Percentiles rank a stretch among this genome's conserved stretches.
These are phyloP conservation scores for Rhabdomys dilectus DNA, from an alignment of 2,113 vertebrate genomes.

Conservation along the genomic window DNA sequence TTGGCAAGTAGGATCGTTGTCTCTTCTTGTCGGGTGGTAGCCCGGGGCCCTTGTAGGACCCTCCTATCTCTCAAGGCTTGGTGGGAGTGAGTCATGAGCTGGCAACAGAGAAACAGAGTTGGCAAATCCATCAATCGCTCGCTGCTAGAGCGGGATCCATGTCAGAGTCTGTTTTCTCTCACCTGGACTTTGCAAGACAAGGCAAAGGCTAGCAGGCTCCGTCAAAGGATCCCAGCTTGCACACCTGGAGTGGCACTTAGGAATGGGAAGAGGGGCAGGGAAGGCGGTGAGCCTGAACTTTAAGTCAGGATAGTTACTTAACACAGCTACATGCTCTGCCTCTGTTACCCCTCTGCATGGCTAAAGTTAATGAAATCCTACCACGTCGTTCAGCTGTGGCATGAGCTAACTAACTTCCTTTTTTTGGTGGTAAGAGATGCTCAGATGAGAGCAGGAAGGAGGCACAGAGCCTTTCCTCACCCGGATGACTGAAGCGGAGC, in stretches of 20 bases:
- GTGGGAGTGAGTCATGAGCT: slow-evolving; percentile 69
- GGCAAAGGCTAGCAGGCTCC: neutral
- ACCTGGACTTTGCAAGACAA: neutral
- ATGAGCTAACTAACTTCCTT: slow-evolving; percentile 7
- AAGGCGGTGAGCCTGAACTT: neutral
- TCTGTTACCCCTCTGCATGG: neutral
- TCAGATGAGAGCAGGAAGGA: slow-evolving; percentile 25
- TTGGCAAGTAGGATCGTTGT: slow-evolving; percentile 55
- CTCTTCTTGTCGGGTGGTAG: slow-evolving; percentile 72
- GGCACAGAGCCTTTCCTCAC: neutral
- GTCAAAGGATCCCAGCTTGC: neutral
- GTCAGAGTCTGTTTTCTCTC: neutral
- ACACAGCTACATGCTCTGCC: neutral
- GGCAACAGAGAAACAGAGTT: slow-evolving; percentile 56
- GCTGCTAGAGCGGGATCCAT: neutral
- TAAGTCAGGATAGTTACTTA: neutral
- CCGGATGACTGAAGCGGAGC: neutral
- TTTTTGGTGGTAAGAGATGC: neutral
- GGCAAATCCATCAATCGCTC: slow-evolving; percentile 53
- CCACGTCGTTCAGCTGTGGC: neutral
- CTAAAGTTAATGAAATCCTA: neutral
- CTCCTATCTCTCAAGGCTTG: slow-evolving; percentile 70
- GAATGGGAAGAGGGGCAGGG: neutral
- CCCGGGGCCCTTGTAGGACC: slow-evolving; percentile 58
- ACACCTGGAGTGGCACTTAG: neutral